Evolutionary conservation across 1,140 invertebrate species (phyloP).

Genomic region (Diuraphis noxia): DNA sequence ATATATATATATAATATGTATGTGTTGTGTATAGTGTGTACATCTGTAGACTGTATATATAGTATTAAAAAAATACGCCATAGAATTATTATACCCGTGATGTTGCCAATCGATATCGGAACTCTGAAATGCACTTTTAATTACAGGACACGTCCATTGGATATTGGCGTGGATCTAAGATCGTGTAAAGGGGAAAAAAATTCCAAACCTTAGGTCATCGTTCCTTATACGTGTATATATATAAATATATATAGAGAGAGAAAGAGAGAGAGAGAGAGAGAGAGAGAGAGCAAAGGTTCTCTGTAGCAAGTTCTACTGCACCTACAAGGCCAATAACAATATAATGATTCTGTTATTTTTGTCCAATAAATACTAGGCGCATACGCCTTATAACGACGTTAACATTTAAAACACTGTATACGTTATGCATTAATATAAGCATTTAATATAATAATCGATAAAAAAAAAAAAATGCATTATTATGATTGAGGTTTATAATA

Average conservation of each 20-base stretch:
- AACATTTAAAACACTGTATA: background rate
- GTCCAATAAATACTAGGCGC: background rate
- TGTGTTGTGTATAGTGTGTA: background rate
- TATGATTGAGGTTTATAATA: background rate
- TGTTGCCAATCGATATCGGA: background rate
- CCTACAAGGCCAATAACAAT: background rate
- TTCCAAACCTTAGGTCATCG: background rate
- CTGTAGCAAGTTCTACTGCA: background rate
- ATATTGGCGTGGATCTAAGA: background rate
- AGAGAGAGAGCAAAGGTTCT: background rate
- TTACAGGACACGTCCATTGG: background rate
- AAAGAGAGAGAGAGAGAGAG: no score
- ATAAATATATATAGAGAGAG: no score
- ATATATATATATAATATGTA: background rate
- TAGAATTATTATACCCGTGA: background rate
- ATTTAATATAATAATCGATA: background rate
- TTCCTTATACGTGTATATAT: background rate
- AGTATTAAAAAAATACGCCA: background rate
- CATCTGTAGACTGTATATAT: background rate
- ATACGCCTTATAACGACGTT: background rate
- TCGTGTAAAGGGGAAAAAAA: background rate
- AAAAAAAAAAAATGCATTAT: background rate
- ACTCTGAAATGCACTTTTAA: conserved; percentile 7
- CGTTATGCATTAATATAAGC: background rate
- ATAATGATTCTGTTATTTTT: background rate